Percentiles rank a stretch among this genome's conserved stretches.
Conservation (phyloP, 1,140 invertebrate species). For the Apolygus lucorum region DNA sequence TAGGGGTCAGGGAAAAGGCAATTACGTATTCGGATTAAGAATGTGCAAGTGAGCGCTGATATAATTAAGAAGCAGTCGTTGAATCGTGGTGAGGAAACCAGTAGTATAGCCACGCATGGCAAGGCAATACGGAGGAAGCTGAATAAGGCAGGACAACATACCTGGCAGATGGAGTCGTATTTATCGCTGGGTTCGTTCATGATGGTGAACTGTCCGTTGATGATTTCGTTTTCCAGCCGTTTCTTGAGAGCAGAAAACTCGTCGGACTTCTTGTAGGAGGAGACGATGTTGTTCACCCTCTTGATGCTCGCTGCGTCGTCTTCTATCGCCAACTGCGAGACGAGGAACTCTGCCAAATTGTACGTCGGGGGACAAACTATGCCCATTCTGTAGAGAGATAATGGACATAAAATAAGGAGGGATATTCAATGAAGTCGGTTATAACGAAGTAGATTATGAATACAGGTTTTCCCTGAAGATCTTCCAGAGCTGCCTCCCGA, state of each 20-base stretch:
- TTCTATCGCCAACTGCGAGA: constrained; percentile 44
- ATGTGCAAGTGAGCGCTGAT: neutral
- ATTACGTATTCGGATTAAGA: neutral
- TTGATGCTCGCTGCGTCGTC: constrained; percentile 25
- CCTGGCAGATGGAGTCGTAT: constrained; percentile 17
- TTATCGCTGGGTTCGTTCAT: neutral
- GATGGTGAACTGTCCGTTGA: constrained; percentile 13
- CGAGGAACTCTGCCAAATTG: constrained; percentile 64
- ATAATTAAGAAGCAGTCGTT: too few relatives aligned
- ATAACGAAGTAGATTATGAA: too few relatives aligned
- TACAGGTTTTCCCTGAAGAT: too few relatives aligned
- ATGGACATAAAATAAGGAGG: too few relatives aligned
- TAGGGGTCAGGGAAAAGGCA: neutral
- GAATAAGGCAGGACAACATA: neutral
- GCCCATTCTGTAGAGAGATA: constrained; percentile 43
- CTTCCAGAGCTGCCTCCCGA: too few relatives aligned
- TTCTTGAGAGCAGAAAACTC: constrained; percentile 19
- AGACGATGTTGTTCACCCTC: constrained; percentile 23
- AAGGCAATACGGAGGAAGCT: too few relatives aligned
- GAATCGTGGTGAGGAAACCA: too few relatives aligned
- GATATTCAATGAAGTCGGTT: too few relatives aligned
- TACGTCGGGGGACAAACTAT: constrained; percentile 52
- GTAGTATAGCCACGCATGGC: too few relatives aligned
- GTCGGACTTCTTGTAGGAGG: constrained; percentile 24
- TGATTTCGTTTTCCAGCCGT: constrained; percentile 14